Base-by-base conservation (phyloP, 2,797 vertebrate genomes). In the Triplophysa yarkandensis region DNA sequence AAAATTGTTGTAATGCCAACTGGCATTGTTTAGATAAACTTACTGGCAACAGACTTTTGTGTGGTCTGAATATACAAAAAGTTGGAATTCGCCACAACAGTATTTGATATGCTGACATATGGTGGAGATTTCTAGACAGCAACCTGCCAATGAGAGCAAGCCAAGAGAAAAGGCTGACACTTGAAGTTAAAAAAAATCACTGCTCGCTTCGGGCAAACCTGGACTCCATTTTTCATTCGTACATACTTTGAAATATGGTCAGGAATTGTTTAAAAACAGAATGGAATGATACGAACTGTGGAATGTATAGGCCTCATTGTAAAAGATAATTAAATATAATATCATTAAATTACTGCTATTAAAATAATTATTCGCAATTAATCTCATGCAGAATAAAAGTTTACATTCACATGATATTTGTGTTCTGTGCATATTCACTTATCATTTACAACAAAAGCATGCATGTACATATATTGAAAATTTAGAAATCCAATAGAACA, bases 1-100 rank as follows among this genome's bases (percentile, higher is more conserved):
- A 62, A 63, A 63, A n/a, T n/a, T n/a, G n/a, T n/a, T n/a, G n/a
- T n/a, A n/a, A 28, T 72, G 44, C 58, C 44, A 72, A 62, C 32
- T 71, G 58, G 36, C 36, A 34, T 66, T 17, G 32, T 25, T 27
- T 6, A 65, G 44, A 74, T 23, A 63, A 41, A 63, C n/a, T 57
- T 44, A 13, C 41, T 30, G 27, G n/a, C 27, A 10, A 36, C 64
- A 43, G 34, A 13, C 36, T 64, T 73, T n/a, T 14, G 25, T 65
- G 50, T 74, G 16, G 28, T 21, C 16, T 66, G 46, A 74, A 54
- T 46, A 72, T 25, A 27, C 30, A 67, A 39, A 54, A 34, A 34
- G 50, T 36, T 9, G 17, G 50, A 74, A 66, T 57, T 66, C 58
- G 41, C 58, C 0, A 57, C 19, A 27, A 74, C 50, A 65, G 19